Evolutionary conservation across 2,797 vertebrate genomes (phyloP).

Genomic region (Melopsittacus undulatus): DNA sequence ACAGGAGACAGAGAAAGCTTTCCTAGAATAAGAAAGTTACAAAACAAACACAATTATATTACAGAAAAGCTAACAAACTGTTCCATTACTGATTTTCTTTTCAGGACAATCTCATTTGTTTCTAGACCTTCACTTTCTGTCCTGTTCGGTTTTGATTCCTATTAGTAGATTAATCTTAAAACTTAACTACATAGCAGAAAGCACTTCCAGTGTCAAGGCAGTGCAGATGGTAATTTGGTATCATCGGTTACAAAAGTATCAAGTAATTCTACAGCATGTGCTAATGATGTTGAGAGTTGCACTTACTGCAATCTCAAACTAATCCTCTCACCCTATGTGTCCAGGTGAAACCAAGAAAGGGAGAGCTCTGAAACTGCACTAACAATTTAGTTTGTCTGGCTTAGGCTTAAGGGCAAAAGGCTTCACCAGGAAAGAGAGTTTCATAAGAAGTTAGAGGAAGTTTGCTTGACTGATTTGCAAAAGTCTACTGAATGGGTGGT

Average conservation of each 20-base stretch:
- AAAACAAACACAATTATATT: not conserved
- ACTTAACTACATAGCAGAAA: not conserved
- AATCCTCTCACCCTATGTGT: not conserved
- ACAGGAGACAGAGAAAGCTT: not conserved
- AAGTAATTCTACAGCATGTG: not conserved
- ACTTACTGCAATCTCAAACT: not conserved
- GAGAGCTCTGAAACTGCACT: not conserved
- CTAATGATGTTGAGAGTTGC: not conserved
- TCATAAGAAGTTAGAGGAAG: not conserved
- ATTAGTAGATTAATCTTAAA: not conserved
- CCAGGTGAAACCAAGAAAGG: not conserved
- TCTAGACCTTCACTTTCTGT: not conserved
- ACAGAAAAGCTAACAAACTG: not conserved
- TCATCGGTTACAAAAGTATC: not conserved
- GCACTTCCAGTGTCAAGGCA: not conserved
- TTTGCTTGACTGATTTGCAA: not conserved
- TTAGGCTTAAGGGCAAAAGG: not conserved
- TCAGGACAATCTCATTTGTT: not conserved
- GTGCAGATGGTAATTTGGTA: not conserved
- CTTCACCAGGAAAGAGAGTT: not conserved
- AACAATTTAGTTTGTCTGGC: not conserved
- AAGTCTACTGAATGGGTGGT: not conserved
- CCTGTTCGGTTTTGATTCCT: not conserved
- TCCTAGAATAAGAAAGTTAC: not conserved
- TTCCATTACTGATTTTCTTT: not conserved